Evolutionary conservation across 2,797 vertebrate genomes (phyloP).

Genomic region (Propithecus deckenii): DNA sequence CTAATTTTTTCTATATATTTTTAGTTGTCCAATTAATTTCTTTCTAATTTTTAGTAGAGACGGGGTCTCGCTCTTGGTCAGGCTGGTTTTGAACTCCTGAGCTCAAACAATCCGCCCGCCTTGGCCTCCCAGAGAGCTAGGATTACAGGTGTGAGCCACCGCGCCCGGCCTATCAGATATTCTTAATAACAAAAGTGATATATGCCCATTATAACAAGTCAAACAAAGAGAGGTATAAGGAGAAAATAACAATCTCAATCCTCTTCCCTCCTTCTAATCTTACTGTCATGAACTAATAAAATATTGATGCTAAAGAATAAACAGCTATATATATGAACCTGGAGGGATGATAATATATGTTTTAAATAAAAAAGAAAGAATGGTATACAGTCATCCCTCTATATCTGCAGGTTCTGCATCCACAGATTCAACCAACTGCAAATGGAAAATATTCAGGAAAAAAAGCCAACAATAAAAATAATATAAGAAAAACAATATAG

Average conservation of each 20-base stretch:
- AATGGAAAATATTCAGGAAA: not conserved
- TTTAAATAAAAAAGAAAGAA: conserved; percentile 11
- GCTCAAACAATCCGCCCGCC: no score
- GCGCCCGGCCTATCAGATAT: not conserved
- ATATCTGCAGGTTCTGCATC: not conserved
- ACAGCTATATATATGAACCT: not conserved
- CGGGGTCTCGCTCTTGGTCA: no score
- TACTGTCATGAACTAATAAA: not conserved
- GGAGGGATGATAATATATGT: not conserved
- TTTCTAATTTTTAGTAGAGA: no score
- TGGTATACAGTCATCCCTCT: not conserved
- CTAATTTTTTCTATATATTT: no score
- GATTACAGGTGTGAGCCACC: no score
- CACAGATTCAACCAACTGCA: not conserved
- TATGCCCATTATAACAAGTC: not conserved
- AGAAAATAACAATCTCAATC: not conserved
- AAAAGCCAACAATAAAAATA: not conserved
- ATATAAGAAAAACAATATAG: not conserved
- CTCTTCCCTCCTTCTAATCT: not conserved
- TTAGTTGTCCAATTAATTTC: no score
- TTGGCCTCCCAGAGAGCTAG: no score
- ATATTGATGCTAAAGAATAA: not conserved
- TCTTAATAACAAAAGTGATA: not conserved
- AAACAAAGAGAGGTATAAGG: not conserved
- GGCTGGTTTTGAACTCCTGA: no score